These are phyloP conservation scores for Sardina pilchardus DNA, from an alignment of 2,113 vertebrate genomes.

Conservation along the genomic window DNA sequence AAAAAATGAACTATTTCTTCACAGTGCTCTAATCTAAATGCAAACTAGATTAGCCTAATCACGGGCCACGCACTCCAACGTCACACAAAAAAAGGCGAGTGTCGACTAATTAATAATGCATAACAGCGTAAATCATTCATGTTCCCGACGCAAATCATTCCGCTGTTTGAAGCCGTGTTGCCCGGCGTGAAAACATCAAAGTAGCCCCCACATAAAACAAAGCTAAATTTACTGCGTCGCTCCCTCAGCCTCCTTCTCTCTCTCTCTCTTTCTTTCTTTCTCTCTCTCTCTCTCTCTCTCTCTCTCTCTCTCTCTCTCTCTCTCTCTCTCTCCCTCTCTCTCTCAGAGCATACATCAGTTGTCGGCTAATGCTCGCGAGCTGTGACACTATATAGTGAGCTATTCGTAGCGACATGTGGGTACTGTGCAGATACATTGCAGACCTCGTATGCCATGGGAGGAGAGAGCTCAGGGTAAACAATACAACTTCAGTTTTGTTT, in stretches of 20 bases:
- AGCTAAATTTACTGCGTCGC: slow-evolving; percentile 32
- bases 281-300: not conserved
- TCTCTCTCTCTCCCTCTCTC: slow-evolving; percentile 1
- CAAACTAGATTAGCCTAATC: slow-evolving; percentile 41
- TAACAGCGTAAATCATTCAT: slow-evolving; percentile 38
- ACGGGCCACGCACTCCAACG: slow-evolving; percentile 27
- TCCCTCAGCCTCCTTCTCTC: not conserved
- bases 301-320: not conserved
- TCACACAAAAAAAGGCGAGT: slow-evolving; percentile 20
- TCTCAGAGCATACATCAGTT: not conserved
- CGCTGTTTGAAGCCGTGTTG: slow-evolving; percentile 20
- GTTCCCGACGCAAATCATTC: not conserved
- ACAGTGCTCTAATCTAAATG: slow-evolving; percentile 46
- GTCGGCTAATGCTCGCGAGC: not conserved
- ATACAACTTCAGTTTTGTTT: not conserved
- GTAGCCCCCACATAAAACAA: slow-evolving; percentile 33
- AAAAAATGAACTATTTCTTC: slow-evolving; percentile 39
- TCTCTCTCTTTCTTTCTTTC: not conserved
- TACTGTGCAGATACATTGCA: not conserved
- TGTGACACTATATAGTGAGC: slow-evolving; percentile 12
- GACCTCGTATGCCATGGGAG: not conserved
- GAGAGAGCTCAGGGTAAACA: not conserved
- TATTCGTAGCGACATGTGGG: not conserved
- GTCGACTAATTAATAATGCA: slow-evolving; percentile 42
- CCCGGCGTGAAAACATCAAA: slow-evolving; percentile 36